Evolutionary conservation across 2,113 vertebrate species (phyloP), one percentile per base, ranked within the genome.

Genomic region (Cryptoleucopteryx plumbea): DNA sequence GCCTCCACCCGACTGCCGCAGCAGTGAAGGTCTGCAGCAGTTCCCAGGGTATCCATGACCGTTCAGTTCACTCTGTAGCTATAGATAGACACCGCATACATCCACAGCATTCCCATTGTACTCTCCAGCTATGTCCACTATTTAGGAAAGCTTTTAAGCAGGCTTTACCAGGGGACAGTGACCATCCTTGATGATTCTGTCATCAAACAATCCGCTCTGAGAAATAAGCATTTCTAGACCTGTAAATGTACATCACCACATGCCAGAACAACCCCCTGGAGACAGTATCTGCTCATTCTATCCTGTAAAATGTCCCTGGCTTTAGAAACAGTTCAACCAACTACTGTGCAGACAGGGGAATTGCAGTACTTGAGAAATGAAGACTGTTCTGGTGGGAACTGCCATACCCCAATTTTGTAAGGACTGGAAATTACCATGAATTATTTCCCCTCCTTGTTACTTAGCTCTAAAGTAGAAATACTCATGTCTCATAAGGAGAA

Each of bases 11-110:
- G 1, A 2, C 0, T 20, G 73, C 79, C 2, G 0, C 79, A 47
- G 79, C 29, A 34, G 45, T 8, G 9, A 4, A 19, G 29, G 32
- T 38, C 50, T 58, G 61, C 32, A 18, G 75, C 79, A 65, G 58
- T 7, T 66, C 88, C 59, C 0, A 0, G 32, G 13, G 16, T 27
- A 16, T 3, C 71, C 0, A 0, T 32, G 58, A 31, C 40, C 1
- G 0, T 9, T 45, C 45, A 6, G 4, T 19, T 79, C 59, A 20
- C 58, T 21, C 78, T 50, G 34, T 2, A 45, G n/a, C 61, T 55
- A 23, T 6, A 31, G 45, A 42, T 2, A 59, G 59, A 27, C 32
- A 14, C 36, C 16, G 36, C 9, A 10, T 2, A 11, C 11, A 20
- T 25, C 52, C 29, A 2, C 0, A 45, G 36, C 79, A 9, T 36